phyloP scores from a whole-genome alignment of 2,113 vertebrate species.

The Tragelaphus imberbis region DNA sequence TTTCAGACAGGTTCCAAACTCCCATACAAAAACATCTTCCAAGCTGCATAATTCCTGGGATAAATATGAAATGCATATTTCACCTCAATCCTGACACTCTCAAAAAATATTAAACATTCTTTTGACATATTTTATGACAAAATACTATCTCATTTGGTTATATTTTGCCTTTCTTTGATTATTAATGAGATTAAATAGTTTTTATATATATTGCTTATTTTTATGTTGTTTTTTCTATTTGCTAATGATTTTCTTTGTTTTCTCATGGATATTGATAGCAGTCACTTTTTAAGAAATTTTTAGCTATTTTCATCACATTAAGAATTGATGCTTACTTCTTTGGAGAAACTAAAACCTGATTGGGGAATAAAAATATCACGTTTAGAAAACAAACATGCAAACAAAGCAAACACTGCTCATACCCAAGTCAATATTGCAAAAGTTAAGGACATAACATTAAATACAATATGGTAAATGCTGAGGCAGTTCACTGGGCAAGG shows the following conservation, averaged over 20 bases:
- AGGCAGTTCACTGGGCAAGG: not conserved
- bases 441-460: not conserved
- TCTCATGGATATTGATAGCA: not conserved
- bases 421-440: not conserved
- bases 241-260: not conserved
- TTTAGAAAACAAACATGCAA: not conserved
- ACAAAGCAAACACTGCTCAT: not conserved
- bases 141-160: not conserved
- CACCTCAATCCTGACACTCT: not conserved
- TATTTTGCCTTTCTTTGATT: not conserved
- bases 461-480: not conserved
- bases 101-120: not conserved
- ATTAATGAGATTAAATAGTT: not conserved
- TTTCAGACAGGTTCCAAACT: not conserved
- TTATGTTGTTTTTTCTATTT: not conserved
- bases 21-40: not conserved
- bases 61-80: not conserved
- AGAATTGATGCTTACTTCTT: not conserved
- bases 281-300: not conserved
- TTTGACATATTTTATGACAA: not conserved
- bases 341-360: not conserved
- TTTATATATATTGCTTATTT: not conserved
- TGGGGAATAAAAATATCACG: not conserved
- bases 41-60: not conserved
- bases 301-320: not conserved